Conservation (phyloP, 2,113 vertebrate species). For the Otocyon megalotis region DNA sequence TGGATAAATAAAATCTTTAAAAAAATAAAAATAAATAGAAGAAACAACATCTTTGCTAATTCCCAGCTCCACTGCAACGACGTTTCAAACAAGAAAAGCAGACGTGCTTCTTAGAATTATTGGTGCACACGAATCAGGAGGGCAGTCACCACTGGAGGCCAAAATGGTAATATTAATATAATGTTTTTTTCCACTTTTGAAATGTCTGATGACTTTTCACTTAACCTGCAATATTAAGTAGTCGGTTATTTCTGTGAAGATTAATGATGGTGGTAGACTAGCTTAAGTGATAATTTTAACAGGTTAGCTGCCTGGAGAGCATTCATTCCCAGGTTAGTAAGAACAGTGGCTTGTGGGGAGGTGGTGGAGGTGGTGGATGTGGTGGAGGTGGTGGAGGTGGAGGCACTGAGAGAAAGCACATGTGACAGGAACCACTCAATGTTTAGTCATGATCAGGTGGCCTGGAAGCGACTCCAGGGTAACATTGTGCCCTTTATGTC, state of each 20-base stretch:
- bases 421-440: not conserved
- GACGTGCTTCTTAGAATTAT: not conserved
- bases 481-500: not conserved
- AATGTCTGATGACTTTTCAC: slow-evolving; percentile 72
- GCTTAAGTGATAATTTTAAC: slow-evolving; percentile 59
- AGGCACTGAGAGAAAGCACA: not conserved
- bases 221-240: slow-evolving; percentile 63
- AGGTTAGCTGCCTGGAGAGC: slow-evolving; percentile 63
- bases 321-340: slow-evolving; percentile 57
- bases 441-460: not conserved
- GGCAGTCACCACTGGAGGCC: not conserved
- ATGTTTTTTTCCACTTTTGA: slow-evolving; percentile 69
- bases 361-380: not conserved
- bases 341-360: not conserved
- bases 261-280: slow-evolving; percentile 66
- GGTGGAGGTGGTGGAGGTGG: not conserved
- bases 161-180: not conserved
- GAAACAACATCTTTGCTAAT: slow-evolving; percentile 2
- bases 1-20: no score
- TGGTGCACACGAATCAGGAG: slow-evolving; percentile 18
- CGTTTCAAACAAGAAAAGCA: not conserved
- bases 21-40: not conserved
- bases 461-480: not conserved
- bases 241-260: slow-evolving; percentile 62
- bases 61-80: not conserved